A percentile compares a stretch with the other conserved stretches of the same genome.
phyloP scores from a whole-genome alignment of 2,113 vertebrate species.

The Embiotoca jacksoni region DNA sequence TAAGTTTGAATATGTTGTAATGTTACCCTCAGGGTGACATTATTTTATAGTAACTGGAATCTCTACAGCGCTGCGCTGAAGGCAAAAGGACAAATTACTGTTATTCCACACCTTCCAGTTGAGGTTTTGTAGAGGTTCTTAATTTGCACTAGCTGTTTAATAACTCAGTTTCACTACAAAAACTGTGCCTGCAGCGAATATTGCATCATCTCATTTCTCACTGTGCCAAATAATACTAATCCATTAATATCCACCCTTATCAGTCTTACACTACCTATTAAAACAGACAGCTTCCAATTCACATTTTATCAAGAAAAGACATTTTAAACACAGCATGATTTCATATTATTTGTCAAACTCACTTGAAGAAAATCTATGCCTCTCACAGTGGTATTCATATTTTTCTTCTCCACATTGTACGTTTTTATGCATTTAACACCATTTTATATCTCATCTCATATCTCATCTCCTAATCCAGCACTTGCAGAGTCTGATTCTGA shows the following conservation, averaged over 20 bases:
- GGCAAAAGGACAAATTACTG: conserved; percentile 38
- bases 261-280: neutral
- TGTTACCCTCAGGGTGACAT: conserved; percentile 13
- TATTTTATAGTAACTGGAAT: conserved; percentile 37
- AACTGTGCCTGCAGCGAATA: conserved; percentile 30
- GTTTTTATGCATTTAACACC: conserved; percentile 3
- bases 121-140: conserved; percentile 20
- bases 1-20: conserved; percentile 13
- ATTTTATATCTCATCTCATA: neutral
- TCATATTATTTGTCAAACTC: neutral
- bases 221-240: conserved; percentile 18
- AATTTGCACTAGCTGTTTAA: conserved; percentile 36
- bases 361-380: neutral
- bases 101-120: conserved; percentile 11
- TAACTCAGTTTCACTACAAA: conserved; percentile 21
- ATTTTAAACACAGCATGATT: neutral
- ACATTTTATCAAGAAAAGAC: neutral
- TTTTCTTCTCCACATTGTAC: neutral
- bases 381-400: neutral
- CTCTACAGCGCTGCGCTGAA: conserved; percentile 23
- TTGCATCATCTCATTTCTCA: conserved; percentile 24
- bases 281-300: conserved; percentile 3
- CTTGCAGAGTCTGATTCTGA: neutral
- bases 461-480: neutral
- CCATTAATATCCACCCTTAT: neutral